Conservation (phyloP, 2,113 vertebrate genomes). For the Prinia subflava region DNA sequence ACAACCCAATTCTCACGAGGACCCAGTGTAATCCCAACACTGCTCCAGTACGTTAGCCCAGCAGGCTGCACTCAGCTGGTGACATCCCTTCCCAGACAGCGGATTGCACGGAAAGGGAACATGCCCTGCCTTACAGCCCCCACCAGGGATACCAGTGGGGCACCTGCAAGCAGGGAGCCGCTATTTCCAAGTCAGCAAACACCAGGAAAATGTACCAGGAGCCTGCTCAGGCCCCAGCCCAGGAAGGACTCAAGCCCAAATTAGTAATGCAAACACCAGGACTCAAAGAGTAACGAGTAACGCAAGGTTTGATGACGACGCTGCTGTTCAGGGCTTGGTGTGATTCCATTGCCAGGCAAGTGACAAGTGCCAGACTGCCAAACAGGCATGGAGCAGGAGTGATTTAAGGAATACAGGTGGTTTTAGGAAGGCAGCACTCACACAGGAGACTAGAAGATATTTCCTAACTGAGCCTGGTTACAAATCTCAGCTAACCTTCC, state of each 20-base stretch:
- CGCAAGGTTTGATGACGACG: accelerated
- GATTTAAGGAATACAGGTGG: background rate
- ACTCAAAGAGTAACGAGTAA: background rate
- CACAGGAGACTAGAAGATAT: background rate
- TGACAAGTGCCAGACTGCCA: background rate
- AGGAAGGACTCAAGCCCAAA: background rate
- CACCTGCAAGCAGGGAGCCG: background rate
- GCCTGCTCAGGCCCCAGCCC: background rate
- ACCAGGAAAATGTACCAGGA: background rate
- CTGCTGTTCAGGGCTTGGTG: background rate
- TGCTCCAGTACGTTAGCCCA: background rate
- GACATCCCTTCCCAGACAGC: background rate
- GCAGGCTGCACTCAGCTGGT: accelerated
- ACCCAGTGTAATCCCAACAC: accelerated
- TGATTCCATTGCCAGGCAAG: background rate
- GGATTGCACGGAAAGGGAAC: background rate
- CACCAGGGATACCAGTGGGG: background rate
- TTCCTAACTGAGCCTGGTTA: background rate
- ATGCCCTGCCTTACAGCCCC: background rate
- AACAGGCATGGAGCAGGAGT: accelerated
- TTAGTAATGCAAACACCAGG: background rate
- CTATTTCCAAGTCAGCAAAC: background rate
- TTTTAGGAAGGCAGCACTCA: background rate
- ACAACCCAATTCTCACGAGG: accelerated
- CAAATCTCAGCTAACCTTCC: background rate